Evolutionary conservation across 64 coral and sea anemone genomes (phyloP).

Genomic region (Dendrophyllia cribrosa): DNA sequence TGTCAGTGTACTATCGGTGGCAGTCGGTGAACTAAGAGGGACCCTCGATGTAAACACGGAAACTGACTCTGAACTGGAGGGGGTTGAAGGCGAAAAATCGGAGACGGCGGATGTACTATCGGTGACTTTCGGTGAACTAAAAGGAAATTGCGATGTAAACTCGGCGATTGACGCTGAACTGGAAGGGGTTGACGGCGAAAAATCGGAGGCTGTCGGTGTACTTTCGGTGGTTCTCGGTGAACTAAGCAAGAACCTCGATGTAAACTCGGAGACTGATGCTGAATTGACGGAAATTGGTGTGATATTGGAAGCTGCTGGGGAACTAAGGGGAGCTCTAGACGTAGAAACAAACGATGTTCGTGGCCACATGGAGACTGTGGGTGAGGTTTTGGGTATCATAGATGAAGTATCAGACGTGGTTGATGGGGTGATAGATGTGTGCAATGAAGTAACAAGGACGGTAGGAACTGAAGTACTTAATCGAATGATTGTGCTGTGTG

Average conservation of each 20-base stretch:
- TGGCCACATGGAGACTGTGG: neutral
- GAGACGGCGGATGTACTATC: neutral
- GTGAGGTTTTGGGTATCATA: neutral
- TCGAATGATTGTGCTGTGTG: neutral
- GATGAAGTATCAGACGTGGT: neutral
- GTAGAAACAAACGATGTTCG: neutral
- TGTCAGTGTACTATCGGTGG: no score
- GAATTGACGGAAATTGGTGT: neutral
- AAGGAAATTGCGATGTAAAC: no score
- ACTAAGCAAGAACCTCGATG: no score
- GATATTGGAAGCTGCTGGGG: neutral
- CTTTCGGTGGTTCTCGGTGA: no score
- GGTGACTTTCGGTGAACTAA: neutral
- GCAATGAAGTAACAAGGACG: neutral
- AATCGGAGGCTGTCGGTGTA: no score
- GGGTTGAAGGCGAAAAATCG: no score
- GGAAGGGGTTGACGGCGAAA: no score
- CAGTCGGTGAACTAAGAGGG: no score
- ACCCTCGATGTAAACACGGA: neutral
- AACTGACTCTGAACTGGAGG: neutral
- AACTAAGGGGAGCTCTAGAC: no score
- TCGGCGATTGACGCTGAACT: neutral
- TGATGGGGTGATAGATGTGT: neutral
- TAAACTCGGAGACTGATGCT: neutral
- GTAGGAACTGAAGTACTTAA: neutral